Percentiles rank a stretch among this genome's conserved stretches.
Evolutionary conservation across 23 tunicate genomes (phyloP).

Genomic region (Phallusia fumigata): DNA sequence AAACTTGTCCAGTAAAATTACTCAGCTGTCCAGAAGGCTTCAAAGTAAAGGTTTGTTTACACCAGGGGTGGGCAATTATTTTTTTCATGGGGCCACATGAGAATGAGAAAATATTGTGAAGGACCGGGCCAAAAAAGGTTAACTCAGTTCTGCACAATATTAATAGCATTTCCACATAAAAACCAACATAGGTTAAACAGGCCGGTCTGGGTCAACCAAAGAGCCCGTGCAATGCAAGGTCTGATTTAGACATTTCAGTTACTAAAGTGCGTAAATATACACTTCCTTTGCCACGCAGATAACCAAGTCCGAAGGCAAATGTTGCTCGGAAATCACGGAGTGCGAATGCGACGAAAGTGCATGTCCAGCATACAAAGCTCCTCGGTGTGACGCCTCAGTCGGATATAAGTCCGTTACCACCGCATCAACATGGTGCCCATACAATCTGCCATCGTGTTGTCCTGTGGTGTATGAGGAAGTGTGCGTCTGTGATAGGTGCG

Average conservation of each 20-base stretch:
- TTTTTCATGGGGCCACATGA: no score
- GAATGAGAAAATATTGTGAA: no score
- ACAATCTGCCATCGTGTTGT: constrained; percentile 66
- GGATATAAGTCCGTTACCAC: constrained; percentile 78
- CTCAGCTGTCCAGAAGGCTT: constrained; percentile 66
- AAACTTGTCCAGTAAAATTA: constrained; percentile 68
- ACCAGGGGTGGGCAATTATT: background rate
- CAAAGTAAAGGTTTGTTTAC: constrained; percentile 51
- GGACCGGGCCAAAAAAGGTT: no score
- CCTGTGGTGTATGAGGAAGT: constrained; percentile 73
- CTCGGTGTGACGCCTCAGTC: constrained; percentile 49
- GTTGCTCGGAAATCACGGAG: constrained; percentile 76
- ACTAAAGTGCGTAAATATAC: no score
- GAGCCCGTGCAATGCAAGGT: no score
- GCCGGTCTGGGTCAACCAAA: no score
- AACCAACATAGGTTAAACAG: no score
- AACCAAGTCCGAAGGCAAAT: constrained; percentile 32
- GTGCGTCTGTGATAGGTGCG: constrained; percentile 85
- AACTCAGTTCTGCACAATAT: no score
- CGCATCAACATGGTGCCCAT: constrained; percentile 55
- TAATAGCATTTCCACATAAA: background rate
- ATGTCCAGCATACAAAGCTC: constrained; percentile 58
- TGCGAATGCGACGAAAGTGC: constrained; percentile 79
- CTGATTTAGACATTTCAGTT: no score
- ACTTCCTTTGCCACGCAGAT: constrained; percentile 34